These are phyloP conservation scores for Chloebia gouldiae DNA, from an alignment of 2,113 vertebrate genomes.

Conservation along the genomic window DNA sequence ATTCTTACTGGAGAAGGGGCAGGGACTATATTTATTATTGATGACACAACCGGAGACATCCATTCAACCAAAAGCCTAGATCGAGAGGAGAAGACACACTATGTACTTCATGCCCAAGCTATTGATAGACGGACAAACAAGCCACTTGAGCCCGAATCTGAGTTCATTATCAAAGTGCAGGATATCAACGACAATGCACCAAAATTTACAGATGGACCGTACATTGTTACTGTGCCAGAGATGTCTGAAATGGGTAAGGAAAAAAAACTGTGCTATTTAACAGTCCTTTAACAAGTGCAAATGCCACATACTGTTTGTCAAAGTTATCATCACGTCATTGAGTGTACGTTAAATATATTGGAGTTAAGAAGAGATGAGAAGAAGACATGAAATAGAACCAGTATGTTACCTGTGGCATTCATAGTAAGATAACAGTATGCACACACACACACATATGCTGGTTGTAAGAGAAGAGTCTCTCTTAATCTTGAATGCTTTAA, in stretches of 20 bases:
- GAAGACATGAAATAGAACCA: background rate
- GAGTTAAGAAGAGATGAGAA: background rate
- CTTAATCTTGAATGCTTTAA: background rate
- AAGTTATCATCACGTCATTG: background rate
- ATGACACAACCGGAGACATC: constrained; percentile 95
- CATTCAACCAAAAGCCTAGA: constrained; percentile 95
- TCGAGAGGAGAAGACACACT: constrained; percentile 93
- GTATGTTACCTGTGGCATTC: background rate
- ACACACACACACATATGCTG: accelerated
- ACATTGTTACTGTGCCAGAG: constrained; percentile 91
- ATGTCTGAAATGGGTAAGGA: constrained; percentile 97
- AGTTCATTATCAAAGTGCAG: constrained; percentile 99
- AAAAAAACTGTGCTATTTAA: background rate
- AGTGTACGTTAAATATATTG: background rate
- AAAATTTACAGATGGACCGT: constrained; percentile 92
- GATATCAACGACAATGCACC: constrained; percentile 98
- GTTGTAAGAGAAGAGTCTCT: background rate
- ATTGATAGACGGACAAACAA: constrained; percentile 91
- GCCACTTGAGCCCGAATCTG: constrained; percentile 93
- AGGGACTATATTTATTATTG: constrained; percentile 93
- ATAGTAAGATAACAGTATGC: too few relatives aligned
- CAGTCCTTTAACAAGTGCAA: background rate
- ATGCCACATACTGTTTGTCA: background rate
- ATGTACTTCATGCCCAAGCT: constrained; percentile 95
- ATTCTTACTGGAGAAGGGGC: constrained; percentile 96